Evolutionary conservation across 2,888 invertebrate species (phyloP).

Genomic region (Scaptomyza cyrtandrae): DNA sequence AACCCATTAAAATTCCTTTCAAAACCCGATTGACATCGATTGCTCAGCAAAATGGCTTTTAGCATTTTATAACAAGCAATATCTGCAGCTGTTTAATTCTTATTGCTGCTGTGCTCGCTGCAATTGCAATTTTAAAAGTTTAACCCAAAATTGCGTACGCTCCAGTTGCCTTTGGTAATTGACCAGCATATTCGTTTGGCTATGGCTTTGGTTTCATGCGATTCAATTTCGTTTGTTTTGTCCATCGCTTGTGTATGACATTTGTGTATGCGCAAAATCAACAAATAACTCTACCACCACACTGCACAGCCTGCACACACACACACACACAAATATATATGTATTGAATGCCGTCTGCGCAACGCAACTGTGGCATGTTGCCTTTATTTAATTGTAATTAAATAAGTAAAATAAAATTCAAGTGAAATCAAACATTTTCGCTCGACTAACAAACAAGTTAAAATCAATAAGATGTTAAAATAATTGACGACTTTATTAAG

Average conservation of each 20-base stretch:
- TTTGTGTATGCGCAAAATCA: conserved; percentile 6
- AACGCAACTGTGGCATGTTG: conserved; percentile 33
- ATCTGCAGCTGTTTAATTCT: conserved; percentile 8
- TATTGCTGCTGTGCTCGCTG: no score
- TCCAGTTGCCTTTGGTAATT: conserved; percentile 18
- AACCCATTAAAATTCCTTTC: no score
- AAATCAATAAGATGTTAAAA: background rate
- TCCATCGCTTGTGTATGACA: conserved; percentile 4
- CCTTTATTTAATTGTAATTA: conserved; percentile 61
- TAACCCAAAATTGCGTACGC: conserved; percentile 24
- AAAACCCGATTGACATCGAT: no score
- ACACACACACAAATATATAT: background rate
- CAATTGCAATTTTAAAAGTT: conserved; percentile 28
- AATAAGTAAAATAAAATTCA: conserved; percentile 47
- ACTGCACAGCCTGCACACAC: background rate
- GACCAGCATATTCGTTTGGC: conserved; percentile 48
- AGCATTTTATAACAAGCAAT: conserved; percentile 1
- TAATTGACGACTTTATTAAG: background rate
- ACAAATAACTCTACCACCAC: conserved; percentile 7
- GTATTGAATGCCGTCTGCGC: conserved; percentile 1
- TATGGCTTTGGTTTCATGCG: conserved; percentile 30
- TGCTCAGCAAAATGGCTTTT: background rate
- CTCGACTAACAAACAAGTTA: background rate
- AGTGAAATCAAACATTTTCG: conserved; percentile 18
- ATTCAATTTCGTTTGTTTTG: conserved; percentile 9